A percentile compares a stretch with the other conserved stretches of the same genome.
Evolutionary conservation across 2,113 vertebrate species (phyloP).

Genomic region (Struthidea cinerea): DNA sequence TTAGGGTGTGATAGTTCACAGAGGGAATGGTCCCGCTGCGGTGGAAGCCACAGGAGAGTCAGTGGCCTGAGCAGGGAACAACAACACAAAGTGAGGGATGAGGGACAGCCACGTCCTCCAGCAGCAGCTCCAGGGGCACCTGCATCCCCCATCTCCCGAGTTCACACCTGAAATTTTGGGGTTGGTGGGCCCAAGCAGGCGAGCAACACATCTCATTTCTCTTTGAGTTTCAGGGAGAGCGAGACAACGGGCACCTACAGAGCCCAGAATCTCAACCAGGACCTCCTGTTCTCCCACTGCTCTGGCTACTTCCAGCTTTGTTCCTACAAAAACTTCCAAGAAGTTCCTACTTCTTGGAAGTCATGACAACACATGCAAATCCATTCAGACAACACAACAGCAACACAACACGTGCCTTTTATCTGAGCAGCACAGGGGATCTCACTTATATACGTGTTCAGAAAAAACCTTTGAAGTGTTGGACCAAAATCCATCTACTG

Average conservation of each 20-base stretch:
- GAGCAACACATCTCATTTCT: neutral
- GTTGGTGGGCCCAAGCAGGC: neutral
- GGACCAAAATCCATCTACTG: neutral
- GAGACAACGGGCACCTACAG: neutral
- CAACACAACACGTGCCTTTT: neutral
- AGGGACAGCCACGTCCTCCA: neutral
- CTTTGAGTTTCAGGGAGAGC: neutral
- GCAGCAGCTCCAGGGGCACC: neutral
- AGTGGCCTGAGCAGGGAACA: neutral
- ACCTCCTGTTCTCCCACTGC: neutral
- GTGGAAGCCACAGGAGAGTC: accelerated
- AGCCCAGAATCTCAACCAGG: neutral
- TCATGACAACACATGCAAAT: neutral
- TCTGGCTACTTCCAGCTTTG: neutral
- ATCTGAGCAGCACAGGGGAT: slow-evolving; percentile 10
- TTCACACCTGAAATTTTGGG: neutral
- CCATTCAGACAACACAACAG: neutral
- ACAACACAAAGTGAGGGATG: accelerated
- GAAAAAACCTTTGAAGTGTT: neutral
- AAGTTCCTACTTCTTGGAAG: neutral
- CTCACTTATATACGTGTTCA: neutral
- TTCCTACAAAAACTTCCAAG: neutral
- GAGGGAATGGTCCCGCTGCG: accelerated
- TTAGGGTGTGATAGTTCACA: neutral
- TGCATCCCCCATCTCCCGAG: neutral